phyloP scores from a whole-genome alignment of 1,140 invertebrate species.

The Stenopsyche tienmushanensis region DNA sequence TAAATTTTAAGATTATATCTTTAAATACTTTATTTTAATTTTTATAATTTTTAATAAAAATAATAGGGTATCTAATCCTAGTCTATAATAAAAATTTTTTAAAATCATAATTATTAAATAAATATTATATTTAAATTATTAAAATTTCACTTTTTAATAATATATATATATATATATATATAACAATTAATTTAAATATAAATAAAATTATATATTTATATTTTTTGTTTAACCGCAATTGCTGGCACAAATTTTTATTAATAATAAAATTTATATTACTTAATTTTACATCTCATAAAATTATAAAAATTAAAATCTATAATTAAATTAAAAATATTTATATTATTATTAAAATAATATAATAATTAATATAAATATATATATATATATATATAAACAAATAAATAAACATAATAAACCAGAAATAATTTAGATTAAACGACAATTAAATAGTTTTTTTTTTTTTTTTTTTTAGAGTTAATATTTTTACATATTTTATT shows the following conservation, averaged over 20 bases:
- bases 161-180: slow-evolving; percentile 40
- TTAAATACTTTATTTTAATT: slow-evolving; percentile 51
- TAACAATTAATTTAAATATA: slow-evolving; percentile 29
- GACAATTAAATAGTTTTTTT: slow-evolving; percentile 40
- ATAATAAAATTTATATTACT: slow-evolving; percentile 48
- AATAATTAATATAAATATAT: slow-evolving; percentile 45
- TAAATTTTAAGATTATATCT: slow-evolving; percentile 56
- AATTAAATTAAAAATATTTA: slow-evolving; percentile 28
- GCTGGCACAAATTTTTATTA: slow-evolving; percentile 59
- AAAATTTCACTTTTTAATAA: slow-evolving; percentile 28
- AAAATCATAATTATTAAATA: slow-evolving; percentile 45
- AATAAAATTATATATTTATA: slow-evolving; percentile 15
- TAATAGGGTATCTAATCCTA: slow-evolving; percentile 71
- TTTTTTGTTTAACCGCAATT: slow-evolving; percentile 57
- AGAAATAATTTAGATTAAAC: slow-evolving; percentile 41
- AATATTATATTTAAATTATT: slow-evolving; percentile 27
- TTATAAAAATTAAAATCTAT: slow-evolving; percentile 38
- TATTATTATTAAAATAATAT: slow-evolving; percentile 23
- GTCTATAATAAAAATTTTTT: slow-evolving; percentile 49
- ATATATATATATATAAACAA: no score
- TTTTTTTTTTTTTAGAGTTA: slow-evolving; percentile 8
- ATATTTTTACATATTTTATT: neutral
- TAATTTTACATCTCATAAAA: slow-evolving; percentile 43
- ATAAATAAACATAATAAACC: no score
- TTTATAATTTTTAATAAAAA: slow-evolving; percentile 48